A percentile compares a stretch with the other conserved stretches of the same genome.
phyloP scores from a whole-genome alignment of 2,797 vertebrate genomes.

The Salarias fasciatus region DNA sequence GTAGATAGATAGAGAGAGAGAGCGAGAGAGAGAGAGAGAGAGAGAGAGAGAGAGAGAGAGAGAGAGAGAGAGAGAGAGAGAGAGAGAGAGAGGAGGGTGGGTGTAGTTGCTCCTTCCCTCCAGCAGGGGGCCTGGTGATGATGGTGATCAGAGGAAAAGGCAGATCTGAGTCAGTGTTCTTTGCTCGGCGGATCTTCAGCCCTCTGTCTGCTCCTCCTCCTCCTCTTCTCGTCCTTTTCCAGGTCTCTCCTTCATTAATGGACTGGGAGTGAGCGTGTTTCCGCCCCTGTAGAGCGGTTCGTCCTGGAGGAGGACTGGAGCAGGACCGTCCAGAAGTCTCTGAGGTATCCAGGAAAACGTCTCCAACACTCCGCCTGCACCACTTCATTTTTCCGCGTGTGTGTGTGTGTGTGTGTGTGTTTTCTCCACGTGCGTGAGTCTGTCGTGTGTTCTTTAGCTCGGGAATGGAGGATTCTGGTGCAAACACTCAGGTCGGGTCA shows the following conservation, averaged over 20 bases:
- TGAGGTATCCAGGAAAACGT: constrained; percentile 46
- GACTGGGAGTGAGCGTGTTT: background rate
- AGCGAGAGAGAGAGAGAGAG: too few species aligned
- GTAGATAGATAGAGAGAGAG: too few species aligned
- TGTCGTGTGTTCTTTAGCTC: background rate
- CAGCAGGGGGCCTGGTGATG: constrained; percentile 49
- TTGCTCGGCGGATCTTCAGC: too few species aligned
- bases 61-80: too few species aligned
- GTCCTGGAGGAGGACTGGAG: too few species aligned
- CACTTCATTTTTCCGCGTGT: background rate
- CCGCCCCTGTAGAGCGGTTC: too few species aligned
- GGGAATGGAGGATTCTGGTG: too few species aligned
- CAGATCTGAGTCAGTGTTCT: constrained; percentile 44
- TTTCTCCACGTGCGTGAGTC: background rate
- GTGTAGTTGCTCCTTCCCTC: constrained; percentile 31
- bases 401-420: background rate
- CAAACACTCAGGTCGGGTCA: background rate
- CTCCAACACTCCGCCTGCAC: background rate
- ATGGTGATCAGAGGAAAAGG: constrained; percentile 17
- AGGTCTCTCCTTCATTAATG: background rate
- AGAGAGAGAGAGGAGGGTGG: too few species aligned
- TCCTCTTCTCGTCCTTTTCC: too few species aligned
- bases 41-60: too few species aligned
- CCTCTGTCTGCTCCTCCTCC: too few species aligned
- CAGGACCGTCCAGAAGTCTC: constrained; percentile 20